A percentile compares a stretch with the other conserved stretches of the same genome.
Evolutionary conservation across 2,113 vertebrate species (phyloP).

Genomic region (Pteropus alecto): DNA sequence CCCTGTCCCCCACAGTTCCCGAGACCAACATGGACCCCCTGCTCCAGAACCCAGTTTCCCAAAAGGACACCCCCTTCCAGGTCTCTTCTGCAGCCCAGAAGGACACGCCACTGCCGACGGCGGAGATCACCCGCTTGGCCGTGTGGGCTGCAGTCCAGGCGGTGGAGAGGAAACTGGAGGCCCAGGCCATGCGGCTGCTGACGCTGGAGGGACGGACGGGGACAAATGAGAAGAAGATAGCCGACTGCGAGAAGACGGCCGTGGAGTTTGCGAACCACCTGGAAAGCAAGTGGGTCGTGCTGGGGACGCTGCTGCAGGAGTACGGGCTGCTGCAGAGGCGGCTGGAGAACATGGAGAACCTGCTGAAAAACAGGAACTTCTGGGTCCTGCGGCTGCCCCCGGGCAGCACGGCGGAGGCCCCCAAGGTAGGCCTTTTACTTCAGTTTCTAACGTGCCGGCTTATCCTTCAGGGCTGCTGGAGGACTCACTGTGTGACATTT

Average conservation of each 20-base stretch:
- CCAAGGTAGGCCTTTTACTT: too few species aligned
- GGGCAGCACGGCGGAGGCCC: too few species aligned
- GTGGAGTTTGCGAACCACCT: constrained; percentile 79
- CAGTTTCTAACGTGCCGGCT: too few species aligned
- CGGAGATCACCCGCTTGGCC: constrained; percentile 72
- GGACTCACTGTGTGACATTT: too few species aligned
- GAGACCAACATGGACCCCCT: constrained; percentile 68
- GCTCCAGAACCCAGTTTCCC: constrained; percentile 63
- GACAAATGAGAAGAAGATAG: constrained; percentile 69
- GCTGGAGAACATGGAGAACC: constrained; percentile 83
- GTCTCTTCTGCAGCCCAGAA: constrained; percentile 64
- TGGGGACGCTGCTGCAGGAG: constrained; percentile 80
- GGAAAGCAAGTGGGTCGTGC: constrained; percentile 80
- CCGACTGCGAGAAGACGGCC: constrained; percentile 78
- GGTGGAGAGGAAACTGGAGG: constrained; percentile 70
- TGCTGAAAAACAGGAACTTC: constrained; percentile 85
- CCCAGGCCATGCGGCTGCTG: constrained; percentile 78
- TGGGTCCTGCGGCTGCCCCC: constrained; percentile 83
- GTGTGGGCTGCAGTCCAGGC: constrained; percentile 79
- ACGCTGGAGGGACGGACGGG: constrained; percentile 79
- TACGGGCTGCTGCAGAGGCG: constrained; percentile 80
- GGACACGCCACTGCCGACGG: constrained; percentile 58
- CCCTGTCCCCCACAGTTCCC: constrained; percentile 53
- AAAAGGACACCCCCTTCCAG: constrained; percentile 66
- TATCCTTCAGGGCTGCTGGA: too few species aligned